Evolutionary conservation across 2,888 invertebrate species (phyloP).

Genomic region (Syrista parreyssii): DNA sequence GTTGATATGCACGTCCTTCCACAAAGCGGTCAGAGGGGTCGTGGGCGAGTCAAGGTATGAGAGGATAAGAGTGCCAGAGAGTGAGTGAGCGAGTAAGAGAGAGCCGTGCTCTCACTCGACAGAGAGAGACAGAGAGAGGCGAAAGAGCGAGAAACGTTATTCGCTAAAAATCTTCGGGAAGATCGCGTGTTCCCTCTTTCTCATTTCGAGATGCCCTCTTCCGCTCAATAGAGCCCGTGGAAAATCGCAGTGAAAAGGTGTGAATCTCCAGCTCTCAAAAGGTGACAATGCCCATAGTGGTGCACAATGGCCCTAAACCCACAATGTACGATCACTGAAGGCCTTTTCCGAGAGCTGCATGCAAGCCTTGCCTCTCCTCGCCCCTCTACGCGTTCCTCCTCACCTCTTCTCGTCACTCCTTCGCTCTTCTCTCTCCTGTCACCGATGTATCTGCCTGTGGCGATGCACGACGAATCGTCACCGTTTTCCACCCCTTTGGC

Average conservation of each 20-base stretch:
- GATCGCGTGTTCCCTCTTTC: neutral
- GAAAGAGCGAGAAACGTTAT: neutral
- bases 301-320: conserved; percentile 57
- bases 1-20: neutral
- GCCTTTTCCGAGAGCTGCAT: conserved; percentile 16
- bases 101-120: no score
- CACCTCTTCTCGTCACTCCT: conserved; percentile 27
- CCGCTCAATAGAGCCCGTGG: conserved; percentile 48
- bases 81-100: neutral
- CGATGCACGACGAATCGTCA: neutral
- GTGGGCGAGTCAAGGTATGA: neutral
- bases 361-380: conserved; percentile 21
- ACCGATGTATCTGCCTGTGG: neutral
- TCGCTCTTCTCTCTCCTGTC: conserved; percentile 9
- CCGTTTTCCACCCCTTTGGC: neutral
- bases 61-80: neutral
- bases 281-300: conserved; percentile 57
- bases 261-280: conserved; percentile 59
- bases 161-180: conserved; percentile 4
- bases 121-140: no score
- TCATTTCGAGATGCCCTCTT: conserved; percentile 36
- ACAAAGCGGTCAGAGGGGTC: neutral
- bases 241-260: conserved; percentile 62
- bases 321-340: conserved; percentile 47
- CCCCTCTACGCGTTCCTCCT: conserved; percentile 24